phyloP scores from a whole-genome alignment of 2,888 invertebrate genomes.

The Heterodera filipjevi region DNA sequence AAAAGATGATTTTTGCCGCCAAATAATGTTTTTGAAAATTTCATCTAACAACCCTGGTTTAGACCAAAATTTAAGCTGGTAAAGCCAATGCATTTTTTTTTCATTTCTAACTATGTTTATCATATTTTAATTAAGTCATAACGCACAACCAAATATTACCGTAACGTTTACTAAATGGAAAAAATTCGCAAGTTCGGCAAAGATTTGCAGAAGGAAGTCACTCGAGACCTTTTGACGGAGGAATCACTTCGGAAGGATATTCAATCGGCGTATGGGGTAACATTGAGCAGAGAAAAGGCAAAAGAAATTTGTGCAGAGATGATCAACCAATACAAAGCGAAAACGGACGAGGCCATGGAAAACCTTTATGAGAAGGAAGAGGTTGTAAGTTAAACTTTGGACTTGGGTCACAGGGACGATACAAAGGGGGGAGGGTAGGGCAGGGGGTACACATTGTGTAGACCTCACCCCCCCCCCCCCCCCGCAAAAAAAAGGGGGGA shows the following conservation, averaged over 20 bases:
- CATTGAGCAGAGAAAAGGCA: neutral
- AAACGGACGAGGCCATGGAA: neutral
- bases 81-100: too few relatives aligned
- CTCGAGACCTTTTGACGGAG: neutral
- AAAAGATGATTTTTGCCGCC: too few relatives aligned
- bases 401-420: too few relatives aligned
- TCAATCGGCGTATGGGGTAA: neutral
- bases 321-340: neutral
- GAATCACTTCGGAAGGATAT: neutral
- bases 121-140: too few relatives aligned
- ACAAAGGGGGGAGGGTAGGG: neutral
- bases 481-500: too few relatives aligned
- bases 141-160: too few relatives aligned
- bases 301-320: neutral
- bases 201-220: neutral
- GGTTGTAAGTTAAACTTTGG: neutral
- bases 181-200: conserved; percentile 1
- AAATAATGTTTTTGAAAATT: too few relatives aligned
- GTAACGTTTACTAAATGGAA: too few relatives aligned
- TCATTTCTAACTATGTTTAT: too few relatives aligned
- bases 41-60: too few relatives aligned
- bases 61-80: too few relatives aligned
- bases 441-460: neutral
- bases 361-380: neutral
- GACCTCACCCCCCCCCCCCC: too few relatives aligned